phyloP scores from a whole-genome alignment of 2,888 invertebrate species.

The Marasmarcha lunaedactyla region DNA sequence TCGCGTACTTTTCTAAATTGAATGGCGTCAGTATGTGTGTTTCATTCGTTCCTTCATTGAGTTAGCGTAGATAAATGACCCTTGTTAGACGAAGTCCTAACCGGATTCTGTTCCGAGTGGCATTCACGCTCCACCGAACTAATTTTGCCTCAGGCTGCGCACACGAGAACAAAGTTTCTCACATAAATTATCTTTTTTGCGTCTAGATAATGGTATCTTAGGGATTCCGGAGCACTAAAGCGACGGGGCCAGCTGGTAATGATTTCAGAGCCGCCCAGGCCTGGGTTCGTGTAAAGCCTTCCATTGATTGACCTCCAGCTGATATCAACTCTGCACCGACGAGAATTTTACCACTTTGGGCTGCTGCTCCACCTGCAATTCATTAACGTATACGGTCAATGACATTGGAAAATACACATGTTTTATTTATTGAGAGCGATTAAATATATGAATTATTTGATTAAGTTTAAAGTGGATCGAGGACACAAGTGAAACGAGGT shows the following conservation, averaged over 20 bases:
- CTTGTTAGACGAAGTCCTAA: conserved; percentile 26
- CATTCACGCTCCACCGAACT: conserved; percentile 22
- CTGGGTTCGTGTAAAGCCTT: conserved; percentile 90
- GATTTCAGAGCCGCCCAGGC: conserved; percentile 95
- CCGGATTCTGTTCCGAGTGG: conserved; percentile 21
- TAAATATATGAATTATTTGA: too few relatives aligned
- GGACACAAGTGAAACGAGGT: too few relatives aligned
- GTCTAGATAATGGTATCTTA: conserved; percentile 14
- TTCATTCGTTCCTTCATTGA: conserved; percentile 22
- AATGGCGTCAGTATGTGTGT: conserved; percentile 28
- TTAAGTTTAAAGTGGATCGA: too few relatives aligned
- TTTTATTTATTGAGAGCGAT: too few relatives aligned
- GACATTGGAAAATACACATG: too few relatives aligned
- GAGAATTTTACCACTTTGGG: conserved; percentile 84
- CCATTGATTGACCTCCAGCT: conserved; percentile 85
- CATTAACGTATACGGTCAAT: background rate
- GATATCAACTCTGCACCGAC: conserved; percentile 89
- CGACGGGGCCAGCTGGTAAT: conserved; percentile 85
- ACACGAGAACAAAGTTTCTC: conserved; percentile 11
- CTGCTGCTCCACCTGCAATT: conserved; percentile 85
- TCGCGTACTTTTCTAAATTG: conserved; percentile 26
- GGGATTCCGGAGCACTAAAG: conserved; percentile 64
- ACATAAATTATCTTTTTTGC: conserved; percentile 13
- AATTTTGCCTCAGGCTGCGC: conserved; percentile 4
- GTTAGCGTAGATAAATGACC: conserved; percentile 26